phyloP scores from a whole-genome alignment of 2,113 vertebrate genomes.

The Colossoma macropomum region DNA sequence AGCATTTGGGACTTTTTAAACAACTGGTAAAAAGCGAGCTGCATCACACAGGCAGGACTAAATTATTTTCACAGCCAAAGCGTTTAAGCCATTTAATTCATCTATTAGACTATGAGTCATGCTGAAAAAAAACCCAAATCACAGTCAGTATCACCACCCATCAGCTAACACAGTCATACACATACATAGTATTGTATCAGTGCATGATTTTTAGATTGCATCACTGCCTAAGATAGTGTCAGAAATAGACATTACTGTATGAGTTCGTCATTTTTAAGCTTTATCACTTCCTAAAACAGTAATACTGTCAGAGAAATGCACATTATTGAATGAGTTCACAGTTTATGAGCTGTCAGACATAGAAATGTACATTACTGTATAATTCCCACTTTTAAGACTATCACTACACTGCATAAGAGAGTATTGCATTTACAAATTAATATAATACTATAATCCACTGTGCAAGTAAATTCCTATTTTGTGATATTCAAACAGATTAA shows the following conservation, averaged over 20 bases:
- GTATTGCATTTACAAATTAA: not conserved
- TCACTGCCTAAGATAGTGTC: too few species aligned
- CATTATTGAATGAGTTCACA: too few species aligned
- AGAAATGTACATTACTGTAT: too few species aligned
- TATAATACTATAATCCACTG: not conserved
- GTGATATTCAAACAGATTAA: too few species aligned
- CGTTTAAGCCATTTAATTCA: not conserved
- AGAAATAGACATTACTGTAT: too few species aligned
- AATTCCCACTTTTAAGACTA: too few species aligned
- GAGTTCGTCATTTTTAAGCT: too few species aligned
- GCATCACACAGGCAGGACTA: not conserved
- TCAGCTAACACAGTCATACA: too few species aligned
- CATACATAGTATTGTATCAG: not conserved
- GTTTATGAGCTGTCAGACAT: too few species aligned
- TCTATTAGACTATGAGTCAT: not conserved
- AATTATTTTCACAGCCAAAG: not conserved
- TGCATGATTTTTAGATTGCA: not conserved
- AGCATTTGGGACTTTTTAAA: not conserved
- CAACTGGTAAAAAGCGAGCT: not conserved
- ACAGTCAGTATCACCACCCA: not conserved
- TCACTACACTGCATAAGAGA: not conserved
- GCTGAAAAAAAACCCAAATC: not conserved
- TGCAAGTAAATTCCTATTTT: too few species aligned
- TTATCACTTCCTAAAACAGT: too few species aligned
- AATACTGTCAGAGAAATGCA: too few species aligned